Evolutionary conservation across 2,797 vertebrate genomes (phyloP), one percentile per base, ranked within the genome.

Genomic region (Molossus alvarezi): DNA sequence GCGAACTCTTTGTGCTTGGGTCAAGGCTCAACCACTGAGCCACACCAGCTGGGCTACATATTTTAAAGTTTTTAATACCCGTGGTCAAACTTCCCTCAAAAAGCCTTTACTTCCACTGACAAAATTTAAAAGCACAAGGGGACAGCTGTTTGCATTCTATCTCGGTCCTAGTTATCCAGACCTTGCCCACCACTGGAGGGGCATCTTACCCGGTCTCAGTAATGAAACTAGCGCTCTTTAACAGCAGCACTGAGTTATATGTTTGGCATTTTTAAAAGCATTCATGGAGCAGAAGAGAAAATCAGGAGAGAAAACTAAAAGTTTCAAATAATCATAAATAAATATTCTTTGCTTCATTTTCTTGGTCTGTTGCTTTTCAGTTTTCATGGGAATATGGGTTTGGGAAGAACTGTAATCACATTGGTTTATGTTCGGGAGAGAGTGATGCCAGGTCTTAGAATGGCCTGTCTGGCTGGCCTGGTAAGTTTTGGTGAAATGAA

Each of bases 11-110:
- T 5, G 41, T 45, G 41, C 41, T 5, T 45, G 41, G 41, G 41
- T 45, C 41, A 6, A 45, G 5, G 41, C 41, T 45, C 41, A 45
- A 45, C 41, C 41, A 45, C 41, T 45, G 41, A 45, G 41, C 41
- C 41, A 45, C 41, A 45, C 41, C 6, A 3, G 41, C 41, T 6
- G 41, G 41, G 41, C 33, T 87, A 20, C n/a, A 58, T 15, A 73
- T 91, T 55, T 88, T 53, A 45, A 96, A 88, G 48, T 37, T 84
- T 94, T 84, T 73, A 89, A 84, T 72, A 64, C 10, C 25, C n/a
- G 11, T 41, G 23, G 48, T 73, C 72, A 73, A 33, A 94, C 64
- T 65, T 89, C 23, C 67, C 17, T 88, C 65, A 60, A 88, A 72
- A 83, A 91, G 17, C 21, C 33, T 93, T 79, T 51, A 17, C 53